Percentiles rank a stretch among this genome's conserved stretches.
phyloP scores from a whole-genome alignment of 2,888 invertebrate genomes.

The Tyria jacobaeae region DNA sequence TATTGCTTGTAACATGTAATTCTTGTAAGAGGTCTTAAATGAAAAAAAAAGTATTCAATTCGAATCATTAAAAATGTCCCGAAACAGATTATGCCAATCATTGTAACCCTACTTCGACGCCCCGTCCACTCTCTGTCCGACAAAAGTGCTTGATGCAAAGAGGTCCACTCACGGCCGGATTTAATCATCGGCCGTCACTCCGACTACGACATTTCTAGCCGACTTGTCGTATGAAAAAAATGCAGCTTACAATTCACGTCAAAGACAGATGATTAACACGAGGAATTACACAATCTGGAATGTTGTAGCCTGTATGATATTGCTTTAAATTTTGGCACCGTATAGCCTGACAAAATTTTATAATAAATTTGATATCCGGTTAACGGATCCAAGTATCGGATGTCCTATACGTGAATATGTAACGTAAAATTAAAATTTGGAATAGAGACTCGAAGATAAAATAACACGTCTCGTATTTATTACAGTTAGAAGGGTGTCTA shows the following conservation, averaged over 20 bases:
- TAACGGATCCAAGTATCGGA: background rate
- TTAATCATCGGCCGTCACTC: constrained; percentile 51
- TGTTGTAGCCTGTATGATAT: background rate
- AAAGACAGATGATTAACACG: constrained; percentile 19
- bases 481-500: too few relatives aligned
- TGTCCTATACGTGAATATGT: too few relatives aligned
- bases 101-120: constrained; percentile 31
- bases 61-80: background rate
- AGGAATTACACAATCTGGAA: constrained; percentile 4
- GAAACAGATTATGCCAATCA: background rate
- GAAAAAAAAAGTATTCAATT: too few relatives aligned
- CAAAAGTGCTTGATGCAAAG: constrained; percentile 51
- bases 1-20: too few relatives aligned
- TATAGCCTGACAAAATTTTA: background rate
- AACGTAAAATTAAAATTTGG: too few relatives aligned
- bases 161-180: constrained; percentile 41
- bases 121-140: constrained; percentile 39
- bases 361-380: background rate
- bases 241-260: constrained; percentile 29
- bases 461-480: too few relatives aligned
- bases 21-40: too few relatives aligned
- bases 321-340: background rate
- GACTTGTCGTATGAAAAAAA: constrained; percentile 23
- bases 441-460: too few relatives aligned
- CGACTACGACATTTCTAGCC: constrained; percentile 11